phyloP scores from a whole-genome alignment of 1,140 invertebrate species.

The Heliconius congener region DNA sequence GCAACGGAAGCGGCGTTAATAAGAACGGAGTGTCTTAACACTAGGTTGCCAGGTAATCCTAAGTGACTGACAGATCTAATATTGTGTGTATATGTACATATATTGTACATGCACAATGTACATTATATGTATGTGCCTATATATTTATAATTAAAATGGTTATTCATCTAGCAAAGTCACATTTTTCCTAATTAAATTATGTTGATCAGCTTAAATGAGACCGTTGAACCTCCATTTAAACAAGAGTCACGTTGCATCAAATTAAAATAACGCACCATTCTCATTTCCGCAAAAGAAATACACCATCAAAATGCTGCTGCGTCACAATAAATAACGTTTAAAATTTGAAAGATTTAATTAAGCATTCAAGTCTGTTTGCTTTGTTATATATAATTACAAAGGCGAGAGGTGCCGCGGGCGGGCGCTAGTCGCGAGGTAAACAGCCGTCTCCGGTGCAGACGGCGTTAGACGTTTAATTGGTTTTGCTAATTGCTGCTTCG shows the following conservation, averaged over 20 bases:
- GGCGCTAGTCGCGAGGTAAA: constrained; percentile 18
- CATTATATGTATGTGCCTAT: too few relatives aligned
- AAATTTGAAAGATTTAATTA: constrained; percentile 31
- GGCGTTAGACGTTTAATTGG: constrained; percentile 48
- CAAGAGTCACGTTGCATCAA: neutral
- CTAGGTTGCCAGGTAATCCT: too few relatives aligned
- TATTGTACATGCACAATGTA: too few relatives aligned
- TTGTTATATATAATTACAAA: constrained; percentile 24
- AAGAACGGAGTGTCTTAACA: too few relatives aligned
- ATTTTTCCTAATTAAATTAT: neutral
- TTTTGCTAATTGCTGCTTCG: constrained; percentile 50
- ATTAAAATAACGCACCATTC: neutral
- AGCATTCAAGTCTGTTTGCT: constrained; percentile 25
- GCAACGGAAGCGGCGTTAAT: too few relatives aligned
- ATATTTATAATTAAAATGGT: neutral
- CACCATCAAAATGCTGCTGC: neutral
- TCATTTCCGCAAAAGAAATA: constrained; percentile 1
- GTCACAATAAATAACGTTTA: constrained; percentile 16
- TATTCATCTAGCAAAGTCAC: neutral
- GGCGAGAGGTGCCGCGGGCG: constrained; percentile 15
- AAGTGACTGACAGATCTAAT: too few relatives aligned
- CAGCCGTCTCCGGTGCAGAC: constrained; percentile 26
- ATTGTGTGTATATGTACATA: too few relatives aligned
- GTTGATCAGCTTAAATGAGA: neutral
- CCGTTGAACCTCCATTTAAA: neutral